Percentiles rank a stretch among this genome's conserved stretches.
phyloP scores from a whole-genome alignment of 1,140 invertebrate genomes.

The Lepidurus arcticus region DNA sequence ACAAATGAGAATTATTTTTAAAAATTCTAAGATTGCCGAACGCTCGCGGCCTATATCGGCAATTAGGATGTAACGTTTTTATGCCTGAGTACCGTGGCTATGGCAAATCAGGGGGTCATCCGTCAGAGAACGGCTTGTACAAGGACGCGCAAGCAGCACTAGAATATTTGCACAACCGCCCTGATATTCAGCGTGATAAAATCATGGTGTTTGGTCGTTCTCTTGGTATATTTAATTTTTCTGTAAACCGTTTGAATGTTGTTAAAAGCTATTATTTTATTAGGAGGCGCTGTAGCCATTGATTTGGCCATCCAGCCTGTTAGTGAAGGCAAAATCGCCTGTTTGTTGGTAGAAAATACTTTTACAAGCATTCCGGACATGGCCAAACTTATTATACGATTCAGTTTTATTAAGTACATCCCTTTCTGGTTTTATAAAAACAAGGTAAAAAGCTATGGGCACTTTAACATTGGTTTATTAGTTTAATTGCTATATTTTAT shows the following conservation, averaged over 20 bases:
- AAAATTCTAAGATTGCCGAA: constrained; percentile 58
- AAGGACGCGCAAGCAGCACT: constrained; percentile 80
- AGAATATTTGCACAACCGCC: constrained; percentile 70
- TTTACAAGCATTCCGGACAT: constrained; percentile 92
- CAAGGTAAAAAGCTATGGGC: constrained; percentile 53
- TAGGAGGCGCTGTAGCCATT: constrained; percentile 78
- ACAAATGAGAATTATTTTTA: constrained; percentile 33
- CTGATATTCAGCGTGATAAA: constrained; percentile 74
- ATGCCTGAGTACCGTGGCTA: constrained; percentile 91
- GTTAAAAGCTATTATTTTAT: constrained; percentile 36
- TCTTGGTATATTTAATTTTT: constrained; percentile 55
- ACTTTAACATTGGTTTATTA: background rate
- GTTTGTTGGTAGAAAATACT: constrained; percentile 86
- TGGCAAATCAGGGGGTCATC: constrained; percentile 81
- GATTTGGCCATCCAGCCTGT: constrained; percentile 69
- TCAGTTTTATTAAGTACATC: constrained; percentile 62
- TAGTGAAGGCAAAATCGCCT: constrained; percentile 69
- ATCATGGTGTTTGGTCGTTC: constrained; percentile 92
- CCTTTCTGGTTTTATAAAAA: constrained; percentile 75
- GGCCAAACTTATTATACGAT: constrained; percentile 53
- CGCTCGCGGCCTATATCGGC: constrained; percentile 68
- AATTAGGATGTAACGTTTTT: constrained; percentile 75
- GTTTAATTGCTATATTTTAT: background rate
- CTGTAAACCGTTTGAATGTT: background rate
- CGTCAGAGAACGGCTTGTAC: constrained; percentile 79